phyloP scores from a whole-genome alignment of 1,140 invertebrate genomes.

The Campoletis sonorensis region DNA sequence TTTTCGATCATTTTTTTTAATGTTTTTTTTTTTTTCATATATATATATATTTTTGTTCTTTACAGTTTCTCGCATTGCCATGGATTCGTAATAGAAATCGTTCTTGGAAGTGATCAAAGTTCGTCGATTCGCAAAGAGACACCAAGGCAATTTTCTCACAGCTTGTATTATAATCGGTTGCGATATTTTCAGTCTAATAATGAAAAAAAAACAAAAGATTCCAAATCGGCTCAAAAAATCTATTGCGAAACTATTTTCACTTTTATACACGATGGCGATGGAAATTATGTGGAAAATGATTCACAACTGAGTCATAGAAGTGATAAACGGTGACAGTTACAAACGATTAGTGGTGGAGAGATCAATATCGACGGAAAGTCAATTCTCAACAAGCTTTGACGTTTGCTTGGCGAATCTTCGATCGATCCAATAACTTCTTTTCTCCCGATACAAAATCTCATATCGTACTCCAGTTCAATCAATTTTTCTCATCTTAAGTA shows the following conservation, averaged over 20 bases:
- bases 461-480: background rate
- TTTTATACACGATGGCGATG: too few relatives aligned
- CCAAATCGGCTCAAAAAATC: background rate
- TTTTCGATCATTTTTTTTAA: background rate
- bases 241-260: background rate
- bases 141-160: slow-evolving; percentile 64
- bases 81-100: slow-evolving; percentile 54
- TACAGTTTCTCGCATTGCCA: slow-evolving; percentile 47
- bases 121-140: slow-evolving; percentile 50
- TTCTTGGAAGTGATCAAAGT: slow-evolving; percentile 63
- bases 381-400: background rate
- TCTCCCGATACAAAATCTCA: background rate
- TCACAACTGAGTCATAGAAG: background rate
- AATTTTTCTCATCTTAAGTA: slow-evolving; percentile 15
- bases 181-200: slow-evolving; percentile 57
- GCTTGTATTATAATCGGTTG: slow-evolving; percentile 63
- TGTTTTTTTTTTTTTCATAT: background rate
- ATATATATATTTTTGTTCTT: slow-evolving; percentile 58
- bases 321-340: background rate
- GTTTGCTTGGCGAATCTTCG: slow-evolving; percentile 23
- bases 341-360: background rate
- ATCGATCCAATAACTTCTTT: background rate
- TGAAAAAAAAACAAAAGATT: background rate
- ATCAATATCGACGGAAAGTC: background rate
- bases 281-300: background rate